Evolutionary conservation across 1,140 invertebrate species (phyloP).

Genomic region (Ptiloglossa arizonensis): DNA sequence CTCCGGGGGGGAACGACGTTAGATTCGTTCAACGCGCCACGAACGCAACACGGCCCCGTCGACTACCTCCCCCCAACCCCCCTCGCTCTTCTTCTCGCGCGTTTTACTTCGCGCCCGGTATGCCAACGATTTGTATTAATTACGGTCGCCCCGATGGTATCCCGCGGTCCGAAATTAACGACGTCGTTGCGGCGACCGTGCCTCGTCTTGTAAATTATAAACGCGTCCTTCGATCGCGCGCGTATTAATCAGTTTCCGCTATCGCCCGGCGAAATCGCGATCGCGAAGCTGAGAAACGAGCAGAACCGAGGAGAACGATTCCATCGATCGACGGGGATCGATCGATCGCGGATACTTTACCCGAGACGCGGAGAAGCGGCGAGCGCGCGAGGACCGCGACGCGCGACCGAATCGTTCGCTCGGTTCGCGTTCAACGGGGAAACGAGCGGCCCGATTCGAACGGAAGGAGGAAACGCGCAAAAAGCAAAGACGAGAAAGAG

Average conservation of each 20-base stretch:
- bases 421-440: neutral
- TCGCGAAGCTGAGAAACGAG: neutral
- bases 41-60: conserved; percentile 24
- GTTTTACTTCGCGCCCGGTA: conserved; percentile 49
- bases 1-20: conserved; percentile 61
- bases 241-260: conserved; percentile 21
- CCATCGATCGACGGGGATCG: conserved; percentile 2
- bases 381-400: too few species aligned
- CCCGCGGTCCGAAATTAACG: conserved; percentile 46
- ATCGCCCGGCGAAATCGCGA: conserved; percentile 6
- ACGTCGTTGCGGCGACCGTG: conserved; percentile 23
- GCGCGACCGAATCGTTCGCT: too few species aligned
- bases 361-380: too few species aligned
- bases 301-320: neutral
- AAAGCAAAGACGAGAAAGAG: neutral
- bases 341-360: too few species aligned
- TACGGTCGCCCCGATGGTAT: conserved; percentile 46
- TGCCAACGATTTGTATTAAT: conserved; percentile 61
- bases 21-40: conserved; percentile 61
- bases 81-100: neutral
- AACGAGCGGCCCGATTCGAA: neutral
- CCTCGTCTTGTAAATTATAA: conserved; percentile 33
- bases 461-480: conserved; percentile 36
- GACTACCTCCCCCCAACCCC: neutral
- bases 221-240: conserved; percentile 32